Base-by-base conservation (phyloP, 2,888 invertebrate species). In the Argyresthia goedartella region DNA sequence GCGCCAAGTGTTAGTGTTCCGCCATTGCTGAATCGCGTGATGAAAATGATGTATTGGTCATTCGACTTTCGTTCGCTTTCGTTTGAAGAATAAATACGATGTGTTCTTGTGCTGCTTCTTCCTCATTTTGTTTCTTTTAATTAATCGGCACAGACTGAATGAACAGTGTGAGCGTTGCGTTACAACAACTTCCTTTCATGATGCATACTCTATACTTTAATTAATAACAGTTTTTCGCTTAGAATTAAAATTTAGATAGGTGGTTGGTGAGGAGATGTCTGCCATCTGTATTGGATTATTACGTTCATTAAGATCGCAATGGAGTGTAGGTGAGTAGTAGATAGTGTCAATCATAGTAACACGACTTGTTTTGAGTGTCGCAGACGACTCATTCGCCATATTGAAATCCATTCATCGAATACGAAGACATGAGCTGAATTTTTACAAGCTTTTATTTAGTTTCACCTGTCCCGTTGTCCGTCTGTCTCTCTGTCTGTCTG, bases 11-110 rank as follows among this genome's bases (percentile, higher is more conserved):
- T 82, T 84, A 76, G 67, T 69, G 80, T 82, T 84, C 82, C 84
- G 81, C 80, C 70, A 77, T 76, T 66, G 41, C 62, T 72, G 69
- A 43, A 61, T 81, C 76, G 84, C 84, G 84, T 84, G 84, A 82
- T 82, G 77, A 82, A 81, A 76, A 80, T 82, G 78, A 82, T 79
- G 81, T 79, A 80, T 81, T 69, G 71, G 73, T 71, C 74, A 74
- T 65, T 63, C 64, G 71, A 73, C 81, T 81, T 82, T 82, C 84
- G 64, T 80, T 80, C 76, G 76, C 84, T 84, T 84, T 84, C 81
- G 66, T 78, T 79, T 56, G 72, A 75, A 35, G 43, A 50, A 33
- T 44, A 50, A 44, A 39, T 44, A 10, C 25, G 10, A 25, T 49
- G 33, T 44, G 13, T 43, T 50, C 39, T 50, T 50, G 16, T 25